Percentiles rank a stretch among this genome's conserved stretches.
These are phyloP conservation scores for Drymodes brunneopygia DNA, from an alignment of 2,113 vertebrate genomes.

Conservation along the genomic window DNA sequence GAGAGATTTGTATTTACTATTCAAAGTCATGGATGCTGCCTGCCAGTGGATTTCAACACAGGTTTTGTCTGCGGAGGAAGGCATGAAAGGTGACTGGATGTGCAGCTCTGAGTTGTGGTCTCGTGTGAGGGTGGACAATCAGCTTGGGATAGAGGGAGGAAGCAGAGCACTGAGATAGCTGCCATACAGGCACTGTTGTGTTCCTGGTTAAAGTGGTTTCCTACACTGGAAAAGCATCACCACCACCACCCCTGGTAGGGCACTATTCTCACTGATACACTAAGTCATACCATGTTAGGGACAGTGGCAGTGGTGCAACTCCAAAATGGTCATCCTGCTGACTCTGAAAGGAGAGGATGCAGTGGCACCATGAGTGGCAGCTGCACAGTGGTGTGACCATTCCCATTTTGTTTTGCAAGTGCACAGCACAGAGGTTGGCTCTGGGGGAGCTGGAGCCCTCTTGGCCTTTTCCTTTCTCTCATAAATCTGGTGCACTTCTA, in stretches of 20 bases:
- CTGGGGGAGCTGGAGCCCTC: background rate
- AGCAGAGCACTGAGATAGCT: background rate
- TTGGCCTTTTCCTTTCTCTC: background rate
- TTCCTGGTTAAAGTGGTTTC: background rate
- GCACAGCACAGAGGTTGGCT: background rate
- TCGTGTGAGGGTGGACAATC: background rate
- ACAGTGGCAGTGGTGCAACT: background rate
- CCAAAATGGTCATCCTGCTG: background rate
- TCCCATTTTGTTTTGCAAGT: background rate
- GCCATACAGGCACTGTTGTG: accelerated
- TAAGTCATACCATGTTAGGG: background rate
- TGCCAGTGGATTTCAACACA: slow-evolving; percentile 36
- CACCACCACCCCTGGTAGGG: background rate
- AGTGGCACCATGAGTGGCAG: background rate
- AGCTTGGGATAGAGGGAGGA: background rate
- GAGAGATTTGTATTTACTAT: slow-evolving; percentile 44
- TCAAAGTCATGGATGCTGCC: slow-evolving; percentile 38
- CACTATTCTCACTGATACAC: background rate
- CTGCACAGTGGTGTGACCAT: background rate
- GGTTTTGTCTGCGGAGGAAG: slow-evolving; percentile 7
- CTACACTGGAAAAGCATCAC: background rate
- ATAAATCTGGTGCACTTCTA: background rate
- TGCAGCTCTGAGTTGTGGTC: background rate
- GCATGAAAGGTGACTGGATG: background rate
- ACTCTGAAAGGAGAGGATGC: background rate